phyloP scores from a whole-genome alignment of 2,888 invertebrate genomes.

The Smittia aterrima region DNA sequence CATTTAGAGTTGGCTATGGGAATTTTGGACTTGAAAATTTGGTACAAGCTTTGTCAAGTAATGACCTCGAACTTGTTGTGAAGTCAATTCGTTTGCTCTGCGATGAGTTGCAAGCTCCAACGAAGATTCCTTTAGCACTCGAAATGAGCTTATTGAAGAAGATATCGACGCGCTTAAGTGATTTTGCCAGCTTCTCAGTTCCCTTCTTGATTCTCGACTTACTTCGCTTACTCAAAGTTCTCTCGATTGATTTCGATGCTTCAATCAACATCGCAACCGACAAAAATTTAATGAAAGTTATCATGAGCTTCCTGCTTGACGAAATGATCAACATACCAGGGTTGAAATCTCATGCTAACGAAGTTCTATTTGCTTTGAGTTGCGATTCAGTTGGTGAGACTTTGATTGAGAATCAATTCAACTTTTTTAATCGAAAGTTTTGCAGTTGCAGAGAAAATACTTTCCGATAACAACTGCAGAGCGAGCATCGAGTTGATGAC shows the following conservation, averaged over 20 bases:
- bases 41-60: background rate
- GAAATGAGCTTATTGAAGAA: background rate
- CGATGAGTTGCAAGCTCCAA: background rate
- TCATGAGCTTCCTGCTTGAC: background rate
- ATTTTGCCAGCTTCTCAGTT: background rate
- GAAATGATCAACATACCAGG: background rate
- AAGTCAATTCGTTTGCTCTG: background rate
- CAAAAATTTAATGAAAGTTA: background rate
- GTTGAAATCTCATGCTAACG: background rate
- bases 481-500: too few species aligned
- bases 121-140: background rate
- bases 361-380: background rate
- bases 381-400: background rate
- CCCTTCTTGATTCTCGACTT: background rate
- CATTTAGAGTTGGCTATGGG: background rate
- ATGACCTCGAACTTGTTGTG: background rate
- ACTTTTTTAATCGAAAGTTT: background rate
- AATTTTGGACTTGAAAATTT: slow-evolving; percentile 8
- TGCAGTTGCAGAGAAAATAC: too few species aligned
- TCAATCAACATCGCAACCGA: background rate
- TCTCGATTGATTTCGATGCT: background rate
- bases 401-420: background rate
- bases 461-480: background rate
- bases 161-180: background rate
- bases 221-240: background rate